These are phyloP conservation scores for Octopus sinensis DNA, from an alignment of 1,140 invertebrate species.

Conservation along the genomic window DNA sequence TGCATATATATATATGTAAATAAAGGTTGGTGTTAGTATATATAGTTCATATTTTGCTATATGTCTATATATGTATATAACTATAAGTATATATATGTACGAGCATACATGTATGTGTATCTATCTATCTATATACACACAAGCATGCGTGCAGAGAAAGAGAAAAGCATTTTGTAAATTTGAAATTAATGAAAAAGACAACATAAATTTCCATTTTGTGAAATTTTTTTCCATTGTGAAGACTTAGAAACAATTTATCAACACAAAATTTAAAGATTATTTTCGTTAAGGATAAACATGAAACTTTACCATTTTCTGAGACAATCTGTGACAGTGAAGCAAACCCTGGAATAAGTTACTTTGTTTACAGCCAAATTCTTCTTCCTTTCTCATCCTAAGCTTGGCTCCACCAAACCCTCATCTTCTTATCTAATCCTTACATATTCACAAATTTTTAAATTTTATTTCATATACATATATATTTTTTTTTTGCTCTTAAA, in stretches of 20 bases:
- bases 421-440: slow-evolving; percentile 18
- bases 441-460: not conserved
- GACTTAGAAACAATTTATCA: no score
- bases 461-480: not conserved
- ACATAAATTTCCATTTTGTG: no score
- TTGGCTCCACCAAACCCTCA: slow-evolving; percentile 22
- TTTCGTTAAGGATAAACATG: no score
- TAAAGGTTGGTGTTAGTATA: not conserved
- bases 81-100: not conserved
- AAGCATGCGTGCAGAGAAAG: no score
- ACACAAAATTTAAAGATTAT: no score
- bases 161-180: no score
- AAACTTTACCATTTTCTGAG: no score
- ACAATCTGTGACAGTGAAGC: no score
- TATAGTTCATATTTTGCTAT: not conserved
- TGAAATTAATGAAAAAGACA: no score
- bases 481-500: not conserved
- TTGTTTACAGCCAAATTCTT: no score
- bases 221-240: no score
- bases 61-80: not conserved
- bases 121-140: not conserved
- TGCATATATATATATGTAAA: not conserved
- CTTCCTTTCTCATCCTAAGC: slow-evolving; percentile 9
- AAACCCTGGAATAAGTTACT: no score
- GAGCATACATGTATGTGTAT: not conserved